These are phyloP conservation scores for Oreohelix idahoensis DNA, from an alignment of 1,140 invertebrate genomes.

Conservation along the genomic window DNA sequence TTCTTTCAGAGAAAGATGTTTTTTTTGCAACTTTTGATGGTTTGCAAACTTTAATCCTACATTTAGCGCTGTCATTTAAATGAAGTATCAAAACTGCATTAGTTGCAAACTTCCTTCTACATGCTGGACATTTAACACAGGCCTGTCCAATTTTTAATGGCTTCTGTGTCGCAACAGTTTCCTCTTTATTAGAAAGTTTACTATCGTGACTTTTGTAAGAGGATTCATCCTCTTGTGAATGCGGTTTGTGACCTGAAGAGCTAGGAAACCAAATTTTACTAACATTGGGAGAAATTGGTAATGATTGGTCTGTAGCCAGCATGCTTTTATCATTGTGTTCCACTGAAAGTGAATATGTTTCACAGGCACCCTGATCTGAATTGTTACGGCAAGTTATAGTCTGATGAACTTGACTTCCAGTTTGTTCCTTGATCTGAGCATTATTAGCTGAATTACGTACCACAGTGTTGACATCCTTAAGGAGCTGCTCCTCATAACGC, in stretches of 20 bases:
- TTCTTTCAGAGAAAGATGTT: neutral
- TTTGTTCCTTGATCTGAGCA: neutral
- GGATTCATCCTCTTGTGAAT: neutral
- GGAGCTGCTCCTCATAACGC: neutral
- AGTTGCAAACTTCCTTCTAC: constrained; percentile 18
- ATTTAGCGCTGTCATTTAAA: neutral
- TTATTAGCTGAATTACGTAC: neutral
- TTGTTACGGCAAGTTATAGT: no score
- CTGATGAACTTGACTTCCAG: neutral
- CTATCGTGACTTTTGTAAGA: neutral
- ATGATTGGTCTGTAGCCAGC: neutral
- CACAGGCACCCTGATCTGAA: no score
- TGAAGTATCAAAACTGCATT: constrained; percentile 4
- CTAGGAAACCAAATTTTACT: neutral
- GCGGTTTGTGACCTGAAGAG: neutral
- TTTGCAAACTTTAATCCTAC: neutral
- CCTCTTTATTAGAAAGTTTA: neutral
- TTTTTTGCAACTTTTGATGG: neutral
- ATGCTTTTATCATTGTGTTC: neutral
- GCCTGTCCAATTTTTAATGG: neutral
- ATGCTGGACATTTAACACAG: neutral
- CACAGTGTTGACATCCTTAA: no score
- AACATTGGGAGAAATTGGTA: neutral
- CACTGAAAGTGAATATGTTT: neutral
- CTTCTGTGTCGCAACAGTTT: no score